phyloP scores from a whole-genome alignment of 2,113 vertebrate genomes.

The Rhadina sibilatrix region DNA sequence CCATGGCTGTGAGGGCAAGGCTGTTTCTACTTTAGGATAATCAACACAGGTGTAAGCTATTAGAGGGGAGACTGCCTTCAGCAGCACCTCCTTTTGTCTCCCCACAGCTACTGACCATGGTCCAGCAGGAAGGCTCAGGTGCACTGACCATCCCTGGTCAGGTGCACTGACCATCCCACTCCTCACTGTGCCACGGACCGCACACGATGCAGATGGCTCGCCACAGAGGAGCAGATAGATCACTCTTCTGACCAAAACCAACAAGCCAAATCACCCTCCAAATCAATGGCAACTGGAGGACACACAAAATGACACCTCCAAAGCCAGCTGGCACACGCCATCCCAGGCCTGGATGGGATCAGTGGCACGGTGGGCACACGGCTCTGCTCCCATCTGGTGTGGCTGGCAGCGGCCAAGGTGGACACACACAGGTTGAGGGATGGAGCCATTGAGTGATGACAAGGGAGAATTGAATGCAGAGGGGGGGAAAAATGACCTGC shows the following conservation, averaged over 20 bases:
- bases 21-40: no score
- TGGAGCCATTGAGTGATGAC: slow-evolving; percentile 1
- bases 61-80: no score
- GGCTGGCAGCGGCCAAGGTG: background rate
- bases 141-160: background rate
- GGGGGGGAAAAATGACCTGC: background rate
- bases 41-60: no score
- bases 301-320: background rate
- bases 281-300: slow-evolving; percentile 41
- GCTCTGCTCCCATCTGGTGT: slow-evolving; percentile 43
- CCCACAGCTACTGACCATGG: background rate
- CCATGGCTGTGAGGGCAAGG: no score
- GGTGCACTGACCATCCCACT: background rate
- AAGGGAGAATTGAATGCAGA: background rate
- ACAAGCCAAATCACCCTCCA: slow-evolving; percentile 22
- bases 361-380: background rate
- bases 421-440: background rate
- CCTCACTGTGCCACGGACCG: background rate
- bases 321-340: slow-evolving; percentile 23
- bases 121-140: background rate
- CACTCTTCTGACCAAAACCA: slow-evolving; percentile 43
- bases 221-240: slow-evolving; percentile 3
- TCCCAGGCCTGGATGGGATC: background rate
- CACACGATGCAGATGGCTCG: background rate
- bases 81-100: no score